These are phyloP conservation scores for Eilema caniola DNA, from an alignment of 2,888 invertebrate genomes.

Conservation along the genomic window DNA sequence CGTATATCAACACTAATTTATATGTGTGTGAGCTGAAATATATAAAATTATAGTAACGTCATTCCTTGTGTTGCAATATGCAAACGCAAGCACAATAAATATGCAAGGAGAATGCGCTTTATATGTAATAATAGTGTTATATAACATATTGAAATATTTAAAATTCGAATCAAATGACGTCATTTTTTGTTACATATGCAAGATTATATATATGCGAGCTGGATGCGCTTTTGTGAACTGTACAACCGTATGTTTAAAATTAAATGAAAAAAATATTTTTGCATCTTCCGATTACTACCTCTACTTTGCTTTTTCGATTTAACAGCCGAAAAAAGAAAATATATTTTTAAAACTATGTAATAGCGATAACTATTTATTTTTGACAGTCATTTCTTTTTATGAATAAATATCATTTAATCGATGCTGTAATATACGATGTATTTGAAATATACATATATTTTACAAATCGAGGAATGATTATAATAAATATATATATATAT, in stretches of 20 bases:
- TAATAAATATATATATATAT: no score
- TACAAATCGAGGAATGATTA: no score
- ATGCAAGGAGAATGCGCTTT: background rate
- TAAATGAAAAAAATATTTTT: constrained; percentile 46
- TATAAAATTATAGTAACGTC: background rate
- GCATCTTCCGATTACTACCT: constrained; percentile 59
- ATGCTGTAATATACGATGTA: background rate
- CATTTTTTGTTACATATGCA: background rate
- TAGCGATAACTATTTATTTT: constrained; percentile 31
- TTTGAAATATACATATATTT: background rate
- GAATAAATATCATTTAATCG: constrained; percentile 25
- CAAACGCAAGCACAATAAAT: background rate
- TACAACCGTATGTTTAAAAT: constrained; percentile 21
- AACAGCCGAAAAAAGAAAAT: constrained; percentile 19
- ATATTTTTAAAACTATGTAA: constrained; percentile 23
- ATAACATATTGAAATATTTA: background rate
- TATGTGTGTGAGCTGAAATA: background rate
- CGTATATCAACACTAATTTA: background rate
- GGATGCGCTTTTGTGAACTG: constrained; percentile 3
- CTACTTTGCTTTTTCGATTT: constrained; percentile 44
- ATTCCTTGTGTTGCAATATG: background rate
- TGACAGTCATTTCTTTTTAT: constrained; percentile 28
- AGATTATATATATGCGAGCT: background rate
- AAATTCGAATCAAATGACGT: background rate
- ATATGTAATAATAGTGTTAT: background rate